phyloP scores from a whole-genome alignment of 1,140 invertebrate species.

The Atta texana region DNA sequence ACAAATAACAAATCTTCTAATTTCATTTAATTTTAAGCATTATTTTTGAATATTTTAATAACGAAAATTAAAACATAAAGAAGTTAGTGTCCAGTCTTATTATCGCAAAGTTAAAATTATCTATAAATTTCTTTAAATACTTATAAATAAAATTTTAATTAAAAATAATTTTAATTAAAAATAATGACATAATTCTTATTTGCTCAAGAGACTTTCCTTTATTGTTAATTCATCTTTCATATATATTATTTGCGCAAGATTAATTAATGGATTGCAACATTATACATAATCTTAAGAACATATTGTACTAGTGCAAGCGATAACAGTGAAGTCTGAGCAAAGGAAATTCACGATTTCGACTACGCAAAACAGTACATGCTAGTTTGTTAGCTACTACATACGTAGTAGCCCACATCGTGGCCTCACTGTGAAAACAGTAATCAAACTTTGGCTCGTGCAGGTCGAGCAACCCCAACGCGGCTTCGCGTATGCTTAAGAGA shows the following conservation, averaged over 20 bases:
- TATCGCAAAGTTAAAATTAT: background rate
- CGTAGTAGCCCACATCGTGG: slow-evolving; percentile 43
- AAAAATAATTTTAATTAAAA: no score
- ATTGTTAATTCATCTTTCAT: background rate
- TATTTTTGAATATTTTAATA: background rate
- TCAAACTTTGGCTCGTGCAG: slow-evolving; percentile 69
- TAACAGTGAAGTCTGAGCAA: slow-evolving; percentile 32
- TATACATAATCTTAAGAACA: background rate
- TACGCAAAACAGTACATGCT: slow-evolving; percentile 48
- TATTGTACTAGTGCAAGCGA: background rate
- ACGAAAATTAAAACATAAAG: background rate
- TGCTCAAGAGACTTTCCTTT: no score
- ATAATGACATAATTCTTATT: no score
- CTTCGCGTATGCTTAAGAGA: slow-evolving; percentile 53
- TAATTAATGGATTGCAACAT: background rate
- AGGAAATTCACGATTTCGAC: background rate
- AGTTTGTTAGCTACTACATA: slow-evolving; percentile 55
- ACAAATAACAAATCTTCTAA: background rate
- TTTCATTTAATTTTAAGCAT: background rate
- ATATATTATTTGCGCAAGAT: background rate
- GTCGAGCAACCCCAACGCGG: slow-evolving; percentile 54
- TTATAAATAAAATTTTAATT: background rate
- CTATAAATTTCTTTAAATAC: background rate
- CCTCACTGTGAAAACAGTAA: slow-evolving; percentile 70
- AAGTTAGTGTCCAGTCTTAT: background rate